Base-by-base conservation (phyloP, 2,888 invertebrate species). In the Chymomyza fuscimana region DNA sequence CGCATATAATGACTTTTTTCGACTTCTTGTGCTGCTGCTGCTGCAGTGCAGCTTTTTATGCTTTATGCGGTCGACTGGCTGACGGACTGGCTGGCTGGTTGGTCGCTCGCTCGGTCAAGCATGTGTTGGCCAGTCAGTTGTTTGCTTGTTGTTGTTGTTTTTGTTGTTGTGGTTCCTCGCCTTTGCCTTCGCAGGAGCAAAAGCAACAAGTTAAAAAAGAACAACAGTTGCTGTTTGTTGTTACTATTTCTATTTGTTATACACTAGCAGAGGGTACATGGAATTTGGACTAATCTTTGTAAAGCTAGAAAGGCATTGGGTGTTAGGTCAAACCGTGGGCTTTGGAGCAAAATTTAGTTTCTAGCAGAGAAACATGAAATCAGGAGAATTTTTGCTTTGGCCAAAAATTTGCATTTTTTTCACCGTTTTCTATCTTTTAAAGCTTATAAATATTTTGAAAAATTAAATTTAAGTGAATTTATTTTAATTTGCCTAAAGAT, bases 61-160 rank as follows among this genome's bases (percentile, higher is more conserved):
- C 82, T 90, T 90, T 89, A 89, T 90, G 90, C 87, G 89, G 85
- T 89, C 79, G 84, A 77, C 36, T 36, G 36, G 36, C 60, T 32
- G n/a, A 15, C 32, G 74, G 70, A 78, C 73, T 74, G 79, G 73
- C 36, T 36, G 36, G 60, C 36, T 36, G 16, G 60, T 19, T 75
- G 70, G 78, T 74, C 75, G 78, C 73, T 77, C 85, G 56, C 29
- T 65, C 60, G 87, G 87, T 86, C 85, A 88, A 88, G 81, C 82
- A 78, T 85, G 80, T 82, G 78, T 78, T 65, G 69, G 65, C 52
- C 65, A 60, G 76, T 67, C 50, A 58, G 25, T 22, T 58, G 58
- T 25, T 67, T 72, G 69, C 79, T 70, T 69, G 65, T 60, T 70
- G 70, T 68, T 46, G 61, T 63, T 56, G 58, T 77, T 71, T 69